These are phyloP conservation scores for Biston betularia DNA, from an alignment of 2,888 invertebrate species.

Conservation along the genomic window DNA sequence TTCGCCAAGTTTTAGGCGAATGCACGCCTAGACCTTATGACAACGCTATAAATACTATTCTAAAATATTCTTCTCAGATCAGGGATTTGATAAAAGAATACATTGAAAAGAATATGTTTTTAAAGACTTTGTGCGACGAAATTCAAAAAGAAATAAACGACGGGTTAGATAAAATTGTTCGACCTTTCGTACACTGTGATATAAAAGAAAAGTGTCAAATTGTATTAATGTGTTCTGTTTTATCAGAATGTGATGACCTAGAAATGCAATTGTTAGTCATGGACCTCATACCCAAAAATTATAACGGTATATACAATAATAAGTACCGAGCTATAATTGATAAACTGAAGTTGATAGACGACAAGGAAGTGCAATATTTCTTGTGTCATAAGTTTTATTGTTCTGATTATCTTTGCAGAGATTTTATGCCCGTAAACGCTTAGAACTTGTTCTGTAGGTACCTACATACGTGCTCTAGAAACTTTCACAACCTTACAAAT, in stretches of 20 bases:
- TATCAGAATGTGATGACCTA: too few species aligned
- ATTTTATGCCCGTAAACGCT: neutral
- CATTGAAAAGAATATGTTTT: conserved; percentile 9
- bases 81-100: conserved; percentile 12
- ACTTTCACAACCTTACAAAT: too few species aligned
- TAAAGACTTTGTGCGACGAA: neutral
- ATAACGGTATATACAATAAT: conserved; percentile 8
- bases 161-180: conserved; percentile 39
- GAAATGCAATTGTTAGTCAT: too few species aligned
- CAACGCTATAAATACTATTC: neutral
- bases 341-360: conserved; percentile 45
- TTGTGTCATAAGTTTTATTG: conserved; percentile 47
- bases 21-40: neutral
- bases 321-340: conserved; percentile 37
- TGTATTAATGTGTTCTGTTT: too few species aligned
- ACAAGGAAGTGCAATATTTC: conserved; percentile 48
- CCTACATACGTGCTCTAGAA: too few species aligned
- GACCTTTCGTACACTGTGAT: conserved; percentile 37
- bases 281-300: conserved; percentile 36
- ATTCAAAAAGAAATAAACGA: neutral
- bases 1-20: conserved; percentile 7
- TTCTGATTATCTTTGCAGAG: conserved; percentile 45
- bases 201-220: too few species aligned
- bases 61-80: neutral
- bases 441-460: too few species aligned